Conservation (phyloP, 2,888 invertebrate genomes). For the Octodonta nipae region DNA sequence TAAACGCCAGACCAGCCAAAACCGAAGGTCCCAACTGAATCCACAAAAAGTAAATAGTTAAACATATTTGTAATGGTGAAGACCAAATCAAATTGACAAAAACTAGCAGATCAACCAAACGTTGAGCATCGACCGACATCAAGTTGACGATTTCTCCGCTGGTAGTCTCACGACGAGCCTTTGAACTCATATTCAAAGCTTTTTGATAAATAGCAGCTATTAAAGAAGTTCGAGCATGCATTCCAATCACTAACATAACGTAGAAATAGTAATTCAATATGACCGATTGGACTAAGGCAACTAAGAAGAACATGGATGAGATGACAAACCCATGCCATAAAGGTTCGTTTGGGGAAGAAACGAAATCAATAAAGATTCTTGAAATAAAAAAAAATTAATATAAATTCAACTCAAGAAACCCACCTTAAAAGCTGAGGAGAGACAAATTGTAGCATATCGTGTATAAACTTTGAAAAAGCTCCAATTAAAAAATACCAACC, state of each 20-base stretch:
- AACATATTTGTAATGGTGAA: conserved; percentile 40
- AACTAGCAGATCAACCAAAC: conserved; percentile 34
- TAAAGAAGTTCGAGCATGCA: conserved; percentile 41
- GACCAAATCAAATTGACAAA: conserved; percentile 40
- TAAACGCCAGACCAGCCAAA: conserved; percentile 42
- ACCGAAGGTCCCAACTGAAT: conserved; percentile 42
- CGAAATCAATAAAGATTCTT: conserved; percentile 51
- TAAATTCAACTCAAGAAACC: too few relatives aligned
- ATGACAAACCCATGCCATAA: conserved; percentile 48
- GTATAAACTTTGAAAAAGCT: conserved; percentile 36
- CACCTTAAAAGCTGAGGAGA: conserved; percentile 44
- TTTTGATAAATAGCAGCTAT: conserved; percentile 44
- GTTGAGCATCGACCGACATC: conserved; percentile 37
- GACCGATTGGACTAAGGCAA: conserved; percentile 39
- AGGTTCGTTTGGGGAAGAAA: conserved; percentile 46
- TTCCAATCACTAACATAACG: conserved; percentile 40
- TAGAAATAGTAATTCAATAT: conserved; percentile 44
- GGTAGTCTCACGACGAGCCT: conserved; percentile 33
- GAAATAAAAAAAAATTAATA: conserved; percentile 22
- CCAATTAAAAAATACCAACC: conserved; percentile 38
- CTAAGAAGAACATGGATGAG: conserved; percentile 39
- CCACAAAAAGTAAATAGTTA: conserved; percentile 42
- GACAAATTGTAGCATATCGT: conserved; percentile 41
- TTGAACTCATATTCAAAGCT: conserved; percentile 31
- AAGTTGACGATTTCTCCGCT: conserved; percentile 40